phyloP scores from a whole-genome alignment of 1,140 invertebrate species.

The Diorhabda sublineata region DNA sequence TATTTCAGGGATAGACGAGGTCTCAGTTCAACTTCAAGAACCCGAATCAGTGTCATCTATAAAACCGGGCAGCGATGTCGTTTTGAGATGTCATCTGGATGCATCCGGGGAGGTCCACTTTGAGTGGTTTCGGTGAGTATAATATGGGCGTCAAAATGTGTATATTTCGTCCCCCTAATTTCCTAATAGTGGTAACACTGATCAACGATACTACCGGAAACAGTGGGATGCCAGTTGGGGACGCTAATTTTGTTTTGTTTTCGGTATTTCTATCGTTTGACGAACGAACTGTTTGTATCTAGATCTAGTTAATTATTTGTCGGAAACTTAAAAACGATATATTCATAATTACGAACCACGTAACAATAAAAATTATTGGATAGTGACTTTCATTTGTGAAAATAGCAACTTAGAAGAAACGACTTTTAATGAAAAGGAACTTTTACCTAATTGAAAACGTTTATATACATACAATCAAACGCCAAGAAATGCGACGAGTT shows the following conservation, averaged over 20 bases:
- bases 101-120: conserved; percentile 68
- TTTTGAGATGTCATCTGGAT: conserved; percentile 69
- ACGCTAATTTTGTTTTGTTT: not conserved
- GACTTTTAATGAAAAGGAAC: no score
- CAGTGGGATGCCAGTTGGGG: not conserved
- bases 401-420: no score
- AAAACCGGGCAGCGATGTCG: conserved; percentile 56
- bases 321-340: no score
- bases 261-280: no score
- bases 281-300: no score
- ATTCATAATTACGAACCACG: no score
- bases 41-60: conserved; percentile 55
- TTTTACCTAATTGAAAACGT: no score
- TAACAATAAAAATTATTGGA: no score
- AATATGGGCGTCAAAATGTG: conserved; percentile 1
- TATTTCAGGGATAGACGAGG: conserved; percentile 66
- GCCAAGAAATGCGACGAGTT: no score
- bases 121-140: conserved; percentile 67
- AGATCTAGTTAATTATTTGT: no score
- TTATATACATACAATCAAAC: no score
- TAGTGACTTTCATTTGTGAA: no score
- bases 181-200: conserved; percentile 1
- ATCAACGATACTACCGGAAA: not conserved
- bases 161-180: not conserved
- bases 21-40: conserved; percentile 61